Conservation (phyloP, 2,888 invertebrate genomes). For the Acanthoscelides obtectus region DNA sequence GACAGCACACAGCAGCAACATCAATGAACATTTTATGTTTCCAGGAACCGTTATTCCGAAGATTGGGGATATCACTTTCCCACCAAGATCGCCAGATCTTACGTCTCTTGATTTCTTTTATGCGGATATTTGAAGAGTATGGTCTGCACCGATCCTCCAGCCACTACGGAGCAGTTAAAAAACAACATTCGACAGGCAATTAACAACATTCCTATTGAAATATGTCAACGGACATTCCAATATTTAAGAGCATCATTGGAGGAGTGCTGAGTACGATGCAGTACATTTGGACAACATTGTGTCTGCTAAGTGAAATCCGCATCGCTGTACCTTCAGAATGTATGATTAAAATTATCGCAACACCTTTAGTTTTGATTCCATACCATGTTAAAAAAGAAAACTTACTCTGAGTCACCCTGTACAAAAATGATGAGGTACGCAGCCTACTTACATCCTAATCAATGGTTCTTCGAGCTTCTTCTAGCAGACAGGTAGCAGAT, state of each 20-base stretch:
- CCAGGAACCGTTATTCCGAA: constrained; percentile 6
- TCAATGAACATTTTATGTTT: constrained; percentile 8
- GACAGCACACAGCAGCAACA: constrained; percentile 3
- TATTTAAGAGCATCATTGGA: too few relatives aligned
- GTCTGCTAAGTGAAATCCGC: too few relatives aligned
- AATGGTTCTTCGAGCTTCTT: too few relatives aligned
- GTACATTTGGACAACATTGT: too few relatives aligned
- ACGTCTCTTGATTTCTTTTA: constrained; percentile 4
- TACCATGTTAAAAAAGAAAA: constrained; percentile 5
- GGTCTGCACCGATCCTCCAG: constrained; percentile 3
- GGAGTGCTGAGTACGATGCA: too few relatives aligned
- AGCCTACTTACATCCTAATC: too few relatives aligned
- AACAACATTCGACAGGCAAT: neutral
- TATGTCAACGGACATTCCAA: neutral
- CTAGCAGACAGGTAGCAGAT: too few relatives aligned
- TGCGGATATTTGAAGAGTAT: constrained; percentile 5
- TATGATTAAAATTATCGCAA: neutral
- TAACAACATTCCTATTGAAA: neutral
- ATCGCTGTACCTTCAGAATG: neutral
- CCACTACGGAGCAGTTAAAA: neutral
- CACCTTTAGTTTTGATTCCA: neutral
- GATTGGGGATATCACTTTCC: constrained; percentile 6
- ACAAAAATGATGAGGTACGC: too few relatives aligned
- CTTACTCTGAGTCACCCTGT: constrained; percentile 1
- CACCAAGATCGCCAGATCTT: constrained; percentile 10